Base-by-base conservation (phyloP, 2,113 vertebrate genomes). In the Picathartes gymnocephalus region DNA sequence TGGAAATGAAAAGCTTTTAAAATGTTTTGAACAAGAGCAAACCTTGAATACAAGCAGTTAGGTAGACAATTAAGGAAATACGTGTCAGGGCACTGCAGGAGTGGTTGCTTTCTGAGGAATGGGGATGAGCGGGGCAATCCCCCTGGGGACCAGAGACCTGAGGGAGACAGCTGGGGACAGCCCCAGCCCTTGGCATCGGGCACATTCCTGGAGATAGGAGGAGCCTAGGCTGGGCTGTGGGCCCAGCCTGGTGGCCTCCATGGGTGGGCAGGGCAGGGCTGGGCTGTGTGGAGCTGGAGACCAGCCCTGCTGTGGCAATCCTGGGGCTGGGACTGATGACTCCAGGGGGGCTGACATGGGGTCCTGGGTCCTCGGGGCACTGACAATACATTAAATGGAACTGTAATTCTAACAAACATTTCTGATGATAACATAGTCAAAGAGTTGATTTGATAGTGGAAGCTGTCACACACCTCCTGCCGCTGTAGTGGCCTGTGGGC, bases 391-490 rank as follows among this genome's bases (percentile, higher is more conserved):
- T 81, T 89, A 81, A 90, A 54, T 92, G 30, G 69, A 88, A 33
- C 74, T 76, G 57, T 83, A 77, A 87, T 57, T 91, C 85, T 91
- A 86, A 44, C 20, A 11, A 94, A 78, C 30, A 47, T 35, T 92
- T 96, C 37, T 90, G 51, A 76, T 5, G 0, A 4, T 48, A 77
- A 50, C 10, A 3, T 30, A 37, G 47, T 39, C 51, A 68, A 42
- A 57, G 30, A 9, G 18, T 13, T 50, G 28, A 24, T 79, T 78
- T 86, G 35, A 35, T 25, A 60, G n/a, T 35, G n/a, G 71, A 76
- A 71, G n/a, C 45, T 0, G 1, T 61, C 0, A 0, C 15, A 27
- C 0, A 0, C 23, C 4, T 7, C n/a, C n/a, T 47, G 56, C 11
- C 31, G n/a, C 22, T 0, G 0, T 33, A 13, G 58, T 22, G 22